Evolutionary conservation across 2,888 invertebrate species (phyloP).

Genomic region (Agonopterix subpropinquella): DNA sequence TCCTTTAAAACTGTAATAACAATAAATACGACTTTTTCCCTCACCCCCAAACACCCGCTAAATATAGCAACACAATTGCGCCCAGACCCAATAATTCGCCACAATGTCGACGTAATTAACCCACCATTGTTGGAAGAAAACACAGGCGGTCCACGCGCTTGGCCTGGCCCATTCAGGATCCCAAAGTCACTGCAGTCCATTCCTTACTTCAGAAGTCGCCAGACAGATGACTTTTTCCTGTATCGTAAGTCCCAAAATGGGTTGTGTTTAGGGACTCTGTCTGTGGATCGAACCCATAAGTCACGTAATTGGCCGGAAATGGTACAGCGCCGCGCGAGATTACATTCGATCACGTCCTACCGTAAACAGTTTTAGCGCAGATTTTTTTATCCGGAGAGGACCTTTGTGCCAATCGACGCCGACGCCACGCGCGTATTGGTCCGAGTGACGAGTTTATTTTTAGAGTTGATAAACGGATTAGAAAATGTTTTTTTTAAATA

Average conservation of each 20-base stretch:
- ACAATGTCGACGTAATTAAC: constrained; percentile 12
- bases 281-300: constrained; percentile 17
- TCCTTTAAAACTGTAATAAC: too few relatives aligned
- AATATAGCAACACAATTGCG: background rate
- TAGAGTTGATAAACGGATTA: constrained; percentile 12
- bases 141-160: constrained; percentile 1
- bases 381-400: constrained; percentile 23
- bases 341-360: constrained; percentile 53
- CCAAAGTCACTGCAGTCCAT: constrained; percentile 23
- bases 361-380: constrained; percentile 54
- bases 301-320: constrained; percentile 60
- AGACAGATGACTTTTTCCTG: too few relatives aligned
- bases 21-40: background rate
- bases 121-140: constrained; percentile 8
- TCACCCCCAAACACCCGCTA: background rate
- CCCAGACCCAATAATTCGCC: constrained; percentile 3
- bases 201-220: too few relatives aligned
- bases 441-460: constrained; percentile 19
- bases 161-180: constrained; percentile 6
- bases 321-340: constrained; percentile 47
- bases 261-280: too few relatives aligned
- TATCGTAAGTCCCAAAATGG: too few relatives aligned
- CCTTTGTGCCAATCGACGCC: constrained; percentile 13
- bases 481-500: constrained; percentile 2
- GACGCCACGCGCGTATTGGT: constrained; percentile 18